These are phyloP conservation scores for Cartodere bifasciata DNA, from an alignment of 2,888 invertebrate genomes.

Conservation along the genomic window DNA sequence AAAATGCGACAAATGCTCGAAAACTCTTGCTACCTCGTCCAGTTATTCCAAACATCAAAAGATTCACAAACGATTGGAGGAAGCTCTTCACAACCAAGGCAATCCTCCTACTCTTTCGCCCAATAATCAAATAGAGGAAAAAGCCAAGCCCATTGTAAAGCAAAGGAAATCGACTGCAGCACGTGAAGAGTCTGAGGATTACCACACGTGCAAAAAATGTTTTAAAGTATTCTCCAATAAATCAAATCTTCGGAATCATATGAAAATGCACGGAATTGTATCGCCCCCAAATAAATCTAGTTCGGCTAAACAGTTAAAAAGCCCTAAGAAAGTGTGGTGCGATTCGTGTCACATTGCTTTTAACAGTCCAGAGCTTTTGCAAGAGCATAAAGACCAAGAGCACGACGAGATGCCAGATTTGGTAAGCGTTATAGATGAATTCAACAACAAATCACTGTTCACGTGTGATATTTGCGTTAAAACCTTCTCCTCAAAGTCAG, in stretches of 20 bases:
- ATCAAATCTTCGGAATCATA: constrained; percentile 34
- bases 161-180: constrained; percentile 9
- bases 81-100: not conserved
- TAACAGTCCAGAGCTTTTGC: constrained; percentile 39
- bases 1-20: constrained; percentile 27
- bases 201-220: constrained; percentile 37
- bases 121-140: too few species aligned
- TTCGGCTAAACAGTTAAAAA: constrained; percentile 18
- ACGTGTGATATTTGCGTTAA: constrained; percentile 35
- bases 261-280: constrained; percentile 37
- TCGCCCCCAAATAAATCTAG: constrained; percentile 25
- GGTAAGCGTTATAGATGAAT: constrained; percentile 14
- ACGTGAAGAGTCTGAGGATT: constrained; percentile 25
- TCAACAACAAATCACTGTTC: constrained; percentile 21
- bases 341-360: constrained; percentile 52
- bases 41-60: constrained; percentile 27
- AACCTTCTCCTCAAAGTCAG: constrained; percentile 31
- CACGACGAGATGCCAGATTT: constrained; percentile 21
- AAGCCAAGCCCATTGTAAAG: constrained; percentile 6
- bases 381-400: constrained; percentile 43
- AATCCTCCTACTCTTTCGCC: not conserved
- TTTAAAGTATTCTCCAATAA: constrained; percentile 37
- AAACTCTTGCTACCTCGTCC: constrained; percentile 25
- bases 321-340: constrained; percentile 38
- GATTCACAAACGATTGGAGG: constrained; percentile 25